phyloP scores from a whole-genome alignment of 2,888 invertebrate genomes.

The Hypomecis punctinalis region DNA sequence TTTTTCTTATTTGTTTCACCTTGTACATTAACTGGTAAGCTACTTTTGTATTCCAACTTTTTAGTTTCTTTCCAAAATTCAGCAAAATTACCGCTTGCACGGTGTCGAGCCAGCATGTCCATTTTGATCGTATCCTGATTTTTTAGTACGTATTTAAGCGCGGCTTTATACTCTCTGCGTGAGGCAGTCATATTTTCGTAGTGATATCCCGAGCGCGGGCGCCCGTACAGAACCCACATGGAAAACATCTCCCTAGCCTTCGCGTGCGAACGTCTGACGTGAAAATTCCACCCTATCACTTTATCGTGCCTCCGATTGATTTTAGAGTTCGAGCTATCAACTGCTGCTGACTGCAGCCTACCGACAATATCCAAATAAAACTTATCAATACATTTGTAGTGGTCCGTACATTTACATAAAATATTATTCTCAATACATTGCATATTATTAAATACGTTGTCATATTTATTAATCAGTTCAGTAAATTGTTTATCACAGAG shows the following conservation, averaged over 20 bases:
- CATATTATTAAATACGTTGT: no score
- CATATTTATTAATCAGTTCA: no score
- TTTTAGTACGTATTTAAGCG: slow-evolving; percentile 20
- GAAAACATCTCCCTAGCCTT: slow-evolving; percentile 23
- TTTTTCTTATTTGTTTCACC: slow-evolving; percentile 13
- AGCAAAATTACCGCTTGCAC: slow-evolving; percentile 16
- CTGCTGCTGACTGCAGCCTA: slow-evolving; percentile 3
- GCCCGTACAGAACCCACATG: slow-evolving; percentile 18
- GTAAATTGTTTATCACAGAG: no score
- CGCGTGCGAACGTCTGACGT: slow-evolving; percentile 11
- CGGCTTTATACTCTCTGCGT: slow-evolving; percentile 26
- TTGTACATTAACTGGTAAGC: slow-evolving; percentile 14
- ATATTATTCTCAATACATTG: no score
- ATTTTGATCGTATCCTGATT: slow-evolving; percentile 21
- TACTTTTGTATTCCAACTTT: slow-evolving; percentile 9
- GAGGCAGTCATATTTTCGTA: slow-evolving; percentile 24
- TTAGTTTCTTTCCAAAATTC: slow-evolving; percentile 31
- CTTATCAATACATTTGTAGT: background rate
- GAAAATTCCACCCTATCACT: slow-evolving; percentile 29
- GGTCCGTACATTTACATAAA: background rate
- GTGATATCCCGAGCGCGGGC: slow-evolving; percentile 21
- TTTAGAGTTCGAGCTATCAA: background rate
- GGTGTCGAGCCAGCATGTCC: slow-evolving; percentile 22
- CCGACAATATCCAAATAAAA: slow-evolving; percentile 1
- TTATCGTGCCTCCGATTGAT: background rate